phyloP scores from a whole-genome alignment of 2,113 vertebrate species.

The Xyliphius kryptos region DNA sequence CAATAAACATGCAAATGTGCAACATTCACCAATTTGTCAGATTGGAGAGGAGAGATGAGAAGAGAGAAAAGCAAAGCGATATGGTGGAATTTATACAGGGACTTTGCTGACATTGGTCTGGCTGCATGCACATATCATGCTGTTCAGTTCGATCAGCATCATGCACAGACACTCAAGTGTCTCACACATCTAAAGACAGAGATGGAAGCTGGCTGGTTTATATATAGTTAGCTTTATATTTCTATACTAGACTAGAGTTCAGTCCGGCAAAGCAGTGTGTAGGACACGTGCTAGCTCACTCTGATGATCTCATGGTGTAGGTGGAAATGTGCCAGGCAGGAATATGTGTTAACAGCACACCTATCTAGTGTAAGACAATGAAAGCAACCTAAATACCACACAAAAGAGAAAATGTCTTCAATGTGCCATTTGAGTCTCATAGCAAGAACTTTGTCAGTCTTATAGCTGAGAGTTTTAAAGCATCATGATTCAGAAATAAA shows the following conservation, averaged over 20 bases:
- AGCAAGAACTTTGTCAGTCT: constrained; percentile 3
- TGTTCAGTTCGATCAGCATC: constrained; percentile 32
- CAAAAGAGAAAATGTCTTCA: background rate
- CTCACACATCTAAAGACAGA: constrained; percentile 26
- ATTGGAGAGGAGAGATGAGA: constrained; percentile 1
- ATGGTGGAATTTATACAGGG: constrained; percentile 3
- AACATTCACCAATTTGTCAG: constrained; percentile 48
- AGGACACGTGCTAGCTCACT: background rate
- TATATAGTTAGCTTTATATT: constrained; percentile 36
- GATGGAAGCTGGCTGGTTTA: constrained; percentile 16
- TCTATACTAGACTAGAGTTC: constrained; percentile 6
- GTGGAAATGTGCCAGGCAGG: constrained; percentile 13
- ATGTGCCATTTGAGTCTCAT: background rate
- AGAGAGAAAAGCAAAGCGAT: background rate
- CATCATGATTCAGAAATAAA: background rate
- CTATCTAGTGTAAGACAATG: background rate
- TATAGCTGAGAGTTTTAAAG: constrained; percentile 7
- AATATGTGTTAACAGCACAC: constrained; percentile 3
- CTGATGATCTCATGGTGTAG: constrained; percentile 21
- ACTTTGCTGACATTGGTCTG: constrained; percentile 14
- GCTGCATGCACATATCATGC: constrained; percentile 23
- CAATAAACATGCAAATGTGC: constrained; percentile 63
- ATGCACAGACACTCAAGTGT: constrained; percentile 24
- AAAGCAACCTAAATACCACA: constrained; percentile 8
- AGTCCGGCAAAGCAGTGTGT: constrained; percentile 18